phyloP scores from a whole-genome alignment of 2,888 invertebrate species.

The Helobdella robusta region DNA sequence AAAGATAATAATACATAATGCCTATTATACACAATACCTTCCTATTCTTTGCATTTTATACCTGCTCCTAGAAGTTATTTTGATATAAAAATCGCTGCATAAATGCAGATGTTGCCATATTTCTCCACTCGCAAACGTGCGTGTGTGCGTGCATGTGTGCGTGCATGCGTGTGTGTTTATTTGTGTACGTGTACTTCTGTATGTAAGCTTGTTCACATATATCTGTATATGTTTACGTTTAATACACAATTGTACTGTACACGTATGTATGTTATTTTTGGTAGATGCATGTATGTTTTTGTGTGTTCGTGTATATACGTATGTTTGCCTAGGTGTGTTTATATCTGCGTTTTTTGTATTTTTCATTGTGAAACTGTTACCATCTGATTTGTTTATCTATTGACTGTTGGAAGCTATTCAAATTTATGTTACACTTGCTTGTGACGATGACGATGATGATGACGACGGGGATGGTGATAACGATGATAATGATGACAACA shows the following conservation, averaged over 20 bases:
- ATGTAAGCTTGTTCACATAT: neutral
- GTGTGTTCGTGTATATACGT: no score
- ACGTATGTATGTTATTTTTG: neutral
- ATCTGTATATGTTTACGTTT: neutral
- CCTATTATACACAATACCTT: slow-evolving; percentile 1
- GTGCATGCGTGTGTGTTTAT: neutral
- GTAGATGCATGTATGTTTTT: no score
- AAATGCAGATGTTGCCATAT: no score
- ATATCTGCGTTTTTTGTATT: neutral
- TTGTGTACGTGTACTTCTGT: neutral
- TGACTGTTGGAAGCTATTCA: no score
- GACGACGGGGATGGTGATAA: neutral
- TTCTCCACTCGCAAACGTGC: no score
- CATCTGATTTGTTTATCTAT: no score
- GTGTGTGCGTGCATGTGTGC: no score
- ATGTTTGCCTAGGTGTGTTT: neutral
- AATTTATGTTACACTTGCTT: no score
- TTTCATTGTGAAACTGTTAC: no score
- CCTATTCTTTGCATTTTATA: neutral
- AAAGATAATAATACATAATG: no score
- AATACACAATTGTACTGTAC: neutral
- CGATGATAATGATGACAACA: neutral
- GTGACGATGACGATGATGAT: neutral
- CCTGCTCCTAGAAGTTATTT: neutral
- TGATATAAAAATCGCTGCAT: no score